Conservation (phyloP, 2,888 invertebrate genomes). For the Amblyjoppa fuscipennis region DNA sequence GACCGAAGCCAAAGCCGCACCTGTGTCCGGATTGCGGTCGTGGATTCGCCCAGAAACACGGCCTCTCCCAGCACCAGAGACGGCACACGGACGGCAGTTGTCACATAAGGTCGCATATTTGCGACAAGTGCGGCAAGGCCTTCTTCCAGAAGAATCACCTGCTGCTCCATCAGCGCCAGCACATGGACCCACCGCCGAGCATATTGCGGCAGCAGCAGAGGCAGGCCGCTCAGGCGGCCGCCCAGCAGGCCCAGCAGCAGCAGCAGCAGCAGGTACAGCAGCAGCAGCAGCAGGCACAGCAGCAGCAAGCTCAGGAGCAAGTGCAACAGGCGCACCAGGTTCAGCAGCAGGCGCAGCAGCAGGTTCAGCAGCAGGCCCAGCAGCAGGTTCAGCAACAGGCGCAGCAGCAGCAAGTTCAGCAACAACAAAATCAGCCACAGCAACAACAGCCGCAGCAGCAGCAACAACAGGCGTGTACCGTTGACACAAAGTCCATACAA, state of each 20-base stretch:
- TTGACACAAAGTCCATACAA: slow-evolving; percentile 68
- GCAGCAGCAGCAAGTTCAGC: slow-evolving; percentile 80
- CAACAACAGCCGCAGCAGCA: slow-evolving; percentile 74
- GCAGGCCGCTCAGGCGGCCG: slow-evolving; percentile 83
- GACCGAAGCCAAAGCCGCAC: slow-evolving; percentile 90
- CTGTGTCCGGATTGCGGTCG: slow-evolving; percentile 93
- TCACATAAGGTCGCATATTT: slow-evolving; percentile 92
- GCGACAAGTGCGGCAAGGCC: slow-evolving; percentile 93
- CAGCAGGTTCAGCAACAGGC: slow-evolving; percentile 76
- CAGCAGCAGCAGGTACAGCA: slow-evolving; percentile 73
- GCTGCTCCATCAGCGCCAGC: slow-evolving; percentile 93
- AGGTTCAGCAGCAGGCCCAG: slow-evolving; percentile 75
- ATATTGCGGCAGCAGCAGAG: slow-evolving; percentile 84
- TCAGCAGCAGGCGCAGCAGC: slow-evolving; percentile 72
- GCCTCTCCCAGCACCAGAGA: slow-evolving; percentile 92
- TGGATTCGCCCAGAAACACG: slow-evolving; percentile 94
- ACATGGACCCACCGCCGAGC: slow-evolving; percentile 89
- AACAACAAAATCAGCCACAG: slow-evolving; percentile 80
- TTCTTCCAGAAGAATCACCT: slow-evolving; percentile 95
- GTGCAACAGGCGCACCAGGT: slow-evolving; percentile 74
- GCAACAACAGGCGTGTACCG: slow-evolving; percentile 77
- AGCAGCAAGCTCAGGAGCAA: slow-evolving; percentile 79
- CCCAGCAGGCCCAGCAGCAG: slow-evolving; percentile 80
- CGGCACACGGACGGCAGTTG: slow-evolving; percentile 93
- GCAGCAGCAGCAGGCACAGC: slow-evolving; percentile 73